Conservation (phyloP, 2,113 vertebrate species). For the Python bivittatus region DNA sequence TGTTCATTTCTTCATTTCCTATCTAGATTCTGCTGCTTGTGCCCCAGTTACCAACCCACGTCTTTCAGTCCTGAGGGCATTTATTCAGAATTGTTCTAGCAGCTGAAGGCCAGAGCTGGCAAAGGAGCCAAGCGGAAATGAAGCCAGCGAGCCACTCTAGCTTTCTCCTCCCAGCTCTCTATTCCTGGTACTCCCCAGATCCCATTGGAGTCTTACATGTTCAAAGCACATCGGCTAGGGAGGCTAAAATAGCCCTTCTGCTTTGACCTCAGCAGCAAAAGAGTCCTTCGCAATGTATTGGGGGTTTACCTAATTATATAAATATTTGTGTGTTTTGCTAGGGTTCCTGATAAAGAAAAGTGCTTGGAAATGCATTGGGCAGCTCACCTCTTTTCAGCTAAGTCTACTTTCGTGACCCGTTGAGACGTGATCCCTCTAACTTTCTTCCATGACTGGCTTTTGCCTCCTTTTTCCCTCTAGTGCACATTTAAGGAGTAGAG, state of each 20-base stretch:
- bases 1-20: neutral
- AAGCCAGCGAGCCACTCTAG: neutral
- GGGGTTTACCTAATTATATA: neutral
- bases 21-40: neutral
- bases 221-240: neutral
- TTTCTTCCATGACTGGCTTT: neutral
- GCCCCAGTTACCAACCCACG: neutral
- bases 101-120: slow-evolving; percentile 28
- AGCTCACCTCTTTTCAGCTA: neutral
- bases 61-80: neutral
- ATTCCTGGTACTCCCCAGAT: neutral
- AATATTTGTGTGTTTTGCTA: neutral
- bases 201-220: neutral
- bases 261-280: neutral
- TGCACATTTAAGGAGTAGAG: slow-evolving; percentile 52
- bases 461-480: neutral
- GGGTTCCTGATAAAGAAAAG: neutral
- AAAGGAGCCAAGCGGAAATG: neutral
- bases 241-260: neutral
- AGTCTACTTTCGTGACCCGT: neutral
- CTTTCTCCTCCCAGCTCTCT: neutral
- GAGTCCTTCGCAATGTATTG: neutral
- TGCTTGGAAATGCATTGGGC: neutral
- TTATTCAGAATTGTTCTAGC: neutral
- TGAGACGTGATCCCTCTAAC: neutral